phyloP scores from a whole-genome alignment of 2,797 vertebrate genomes.

The Tadarida brasiliensis region DNA sequence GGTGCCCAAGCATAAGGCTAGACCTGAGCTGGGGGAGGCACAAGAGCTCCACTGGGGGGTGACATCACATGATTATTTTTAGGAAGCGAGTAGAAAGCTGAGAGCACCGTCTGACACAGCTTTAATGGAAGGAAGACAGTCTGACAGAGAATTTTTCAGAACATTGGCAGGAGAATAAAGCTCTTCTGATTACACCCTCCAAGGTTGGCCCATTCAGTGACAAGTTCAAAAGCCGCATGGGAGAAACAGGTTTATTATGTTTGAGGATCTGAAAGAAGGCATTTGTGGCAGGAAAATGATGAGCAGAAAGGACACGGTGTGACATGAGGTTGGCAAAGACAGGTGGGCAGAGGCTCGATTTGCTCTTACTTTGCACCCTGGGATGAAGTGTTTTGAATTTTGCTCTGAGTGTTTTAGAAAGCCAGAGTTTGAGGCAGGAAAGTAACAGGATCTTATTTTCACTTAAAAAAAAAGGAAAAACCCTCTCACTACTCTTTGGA shows the following conservation, averaged over 20 bases:
- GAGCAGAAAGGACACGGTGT: not conserved
- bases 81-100: not conserved
- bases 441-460: not conserved
- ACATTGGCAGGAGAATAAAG: not conserved
- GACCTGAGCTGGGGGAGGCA: not conserved
- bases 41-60: too few relatives aligned
- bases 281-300: not conserved
- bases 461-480: not conserved
- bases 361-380: not conserved
- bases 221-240: not conserved
- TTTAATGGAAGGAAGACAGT: not conserved
- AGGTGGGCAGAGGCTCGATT: too few relatives aligned
- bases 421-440: not conserved
- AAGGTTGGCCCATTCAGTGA: not conserved
- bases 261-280: not conserved
- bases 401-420: not conserved
- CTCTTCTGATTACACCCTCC: not conserved
- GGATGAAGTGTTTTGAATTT: not conserved
- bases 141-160: not conserved
- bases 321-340: not conserved
- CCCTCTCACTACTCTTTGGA: not conserved
- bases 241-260: not conserved
- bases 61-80: not conserved
- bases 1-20: not conserved
- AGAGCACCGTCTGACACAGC: not conserved